Evolutionary conservation across 1,140 invertebrate genomes (phyloP).

Genomic region (Aradophagus sp.): DNA sequence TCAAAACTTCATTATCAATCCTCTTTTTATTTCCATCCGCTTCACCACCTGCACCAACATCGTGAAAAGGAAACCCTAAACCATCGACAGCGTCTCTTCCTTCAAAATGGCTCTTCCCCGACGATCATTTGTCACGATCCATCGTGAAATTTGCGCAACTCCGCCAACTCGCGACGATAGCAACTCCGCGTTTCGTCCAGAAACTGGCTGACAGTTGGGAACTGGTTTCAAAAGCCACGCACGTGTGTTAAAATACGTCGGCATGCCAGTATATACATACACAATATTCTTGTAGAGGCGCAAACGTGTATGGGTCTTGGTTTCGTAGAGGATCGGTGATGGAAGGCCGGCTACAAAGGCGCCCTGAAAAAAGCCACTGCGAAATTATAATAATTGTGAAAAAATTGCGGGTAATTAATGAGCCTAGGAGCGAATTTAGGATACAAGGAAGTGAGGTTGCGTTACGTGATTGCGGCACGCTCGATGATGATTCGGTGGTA

Average conservation of each 20-base stretch:
- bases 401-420: too few species aligned
- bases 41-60: too few species aligned
- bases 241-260: background rate
- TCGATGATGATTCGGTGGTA: too few species aligned
- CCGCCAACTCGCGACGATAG: constrained; percentile 8
- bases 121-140: constrained; percentile 26
- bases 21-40: too few species aligned
- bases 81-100: background rate
- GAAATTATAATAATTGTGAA: too few species aligned
- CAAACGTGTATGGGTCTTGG: too few species aligned
- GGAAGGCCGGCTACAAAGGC: background rate
- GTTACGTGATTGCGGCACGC: too few species aligned
- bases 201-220: constrained; percentile 44
- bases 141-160: constrained; percentile 33
- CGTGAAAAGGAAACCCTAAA: background rate
- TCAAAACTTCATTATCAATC: too few species aligned
- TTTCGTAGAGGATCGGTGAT: background rate
- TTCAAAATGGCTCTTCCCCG: background rate
- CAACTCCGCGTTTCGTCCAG: constrained; percentile 29
- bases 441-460: too few species aligned
- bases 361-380: too few species aligned
- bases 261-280: background rate
- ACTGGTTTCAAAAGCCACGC: constrained; percentile 34
- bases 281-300: too few species aligned
- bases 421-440: too few species aligned